Evolutionary conservation across 2,113 vertebrate species (phyloP).

Genomic region (Chionodraco myersi): DNA sequence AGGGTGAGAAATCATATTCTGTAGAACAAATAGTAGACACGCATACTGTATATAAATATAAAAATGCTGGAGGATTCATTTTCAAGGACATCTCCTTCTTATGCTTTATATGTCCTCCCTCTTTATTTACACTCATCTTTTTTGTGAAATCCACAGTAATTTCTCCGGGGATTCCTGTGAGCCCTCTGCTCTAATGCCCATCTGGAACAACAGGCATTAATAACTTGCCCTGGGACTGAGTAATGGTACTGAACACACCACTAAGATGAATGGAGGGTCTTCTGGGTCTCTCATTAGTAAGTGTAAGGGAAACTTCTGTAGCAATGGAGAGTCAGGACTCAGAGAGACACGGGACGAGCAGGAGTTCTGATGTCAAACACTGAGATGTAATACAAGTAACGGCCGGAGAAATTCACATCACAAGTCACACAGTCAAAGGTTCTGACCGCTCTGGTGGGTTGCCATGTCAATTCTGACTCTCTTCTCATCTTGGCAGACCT

Average conservation of each 20-base stretch:
- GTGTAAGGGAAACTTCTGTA: too few species aligned
- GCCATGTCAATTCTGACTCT: too few species aligned
- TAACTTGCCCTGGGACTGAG: constrained; percentile 63
- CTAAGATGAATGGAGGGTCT: constrained; percentile 27
- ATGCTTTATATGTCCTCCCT: constrained; percentile 19
- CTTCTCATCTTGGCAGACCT: too few species aligned
- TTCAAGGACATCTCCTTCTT: constrained; percentile 30
- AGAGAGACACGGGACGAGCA: too few species aligned
- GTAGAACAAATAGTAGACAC: constrained; percentile 37
- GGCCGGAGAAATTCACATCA: too few species aligned
- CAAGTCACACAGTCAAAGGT: too few species aligned
- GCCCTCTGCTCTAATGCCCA: constrained; percentile 25
- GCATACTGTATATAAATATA: constrained; percentile 40
- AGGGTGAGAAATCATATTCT: constrained; percentile 26
- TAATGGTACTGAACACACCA: constrained; percentile 41
- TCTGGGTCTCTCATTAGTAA: constrained; percentile 35
- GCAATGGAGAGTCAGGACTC: too few species aligned
- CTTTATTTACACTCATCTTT: constrained; percentile 47
- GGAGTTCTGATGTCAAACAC: too few species aligned
- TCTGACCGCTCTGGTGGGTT: too few species aligned
- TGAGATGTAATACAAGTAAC: too few species aligned
- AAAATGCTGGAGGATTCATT: constrained; percentile 18
- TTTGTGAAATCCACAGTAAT: constrained; percentile 34
- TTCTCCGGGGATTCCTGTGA: constrained; percentile 53
- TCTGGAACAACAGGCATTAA: constrained; percentile 53